phyloP scores from a whole-genome alignment of 2,797 vertebrate genomes.

The Corythornis leucogaster region DNA sequence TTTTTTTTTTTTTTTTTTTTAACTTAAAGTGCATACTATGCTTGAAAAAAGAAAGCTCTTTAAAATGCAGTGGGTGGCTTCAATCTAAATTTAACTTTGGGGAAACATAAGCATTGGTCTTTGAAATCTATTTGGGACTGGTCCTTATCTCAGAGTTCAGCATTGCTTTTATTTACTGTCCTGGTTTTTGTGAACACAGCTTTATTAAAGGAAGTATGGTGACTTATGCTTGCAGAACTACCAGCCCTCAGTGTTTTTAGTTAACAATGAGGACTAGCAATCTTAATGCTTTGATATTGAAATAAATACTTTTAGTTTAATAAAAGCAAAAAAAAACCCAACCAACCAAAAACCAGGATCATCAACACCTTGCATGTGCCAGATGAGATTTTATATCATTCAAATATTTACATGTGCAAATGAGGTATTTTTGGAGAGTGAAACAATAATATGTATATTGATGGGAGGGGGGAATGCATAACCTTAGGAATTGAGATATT shows the following conservation, averaged over 20 bases:
- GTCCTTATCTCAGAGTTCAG: constrained; percentile 19
- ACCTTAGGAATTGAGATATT: constrained; percentile 26
- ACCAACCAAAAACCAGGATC: background rate
- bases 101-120: background rate
- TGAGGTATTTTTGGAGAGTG: constrained; percentile 54
- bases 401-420: constrained; percentile 59
- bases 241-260: constrained; percentile 9
- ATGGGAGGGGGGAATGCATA: background rate
- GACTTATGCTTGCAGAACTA: background rate
- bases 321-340: too few relatives aligned
- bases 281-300: constrained; percentile 33
- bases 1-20: background rate
- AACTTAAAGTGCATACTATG: background rate
- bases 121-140: constrained; percentile 44
- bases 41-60: background rate
- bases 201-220: background rate
- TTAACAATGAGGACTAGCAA: constrained; percentile 29
- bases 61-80: background rate
- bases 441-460: background rate
- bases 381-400: constrained; percentile 46
- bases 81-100: background rate
- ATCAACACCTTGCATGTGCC: constrained; percentile 9
- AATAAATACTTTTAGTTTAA: background rate
- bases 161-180: constrained; percentile 51
- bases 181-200: background rate